Evolutionary conservation across 2,888 invertebrate genomes (phyloP).

Genomic region (Drosophila formosana): DNA sequence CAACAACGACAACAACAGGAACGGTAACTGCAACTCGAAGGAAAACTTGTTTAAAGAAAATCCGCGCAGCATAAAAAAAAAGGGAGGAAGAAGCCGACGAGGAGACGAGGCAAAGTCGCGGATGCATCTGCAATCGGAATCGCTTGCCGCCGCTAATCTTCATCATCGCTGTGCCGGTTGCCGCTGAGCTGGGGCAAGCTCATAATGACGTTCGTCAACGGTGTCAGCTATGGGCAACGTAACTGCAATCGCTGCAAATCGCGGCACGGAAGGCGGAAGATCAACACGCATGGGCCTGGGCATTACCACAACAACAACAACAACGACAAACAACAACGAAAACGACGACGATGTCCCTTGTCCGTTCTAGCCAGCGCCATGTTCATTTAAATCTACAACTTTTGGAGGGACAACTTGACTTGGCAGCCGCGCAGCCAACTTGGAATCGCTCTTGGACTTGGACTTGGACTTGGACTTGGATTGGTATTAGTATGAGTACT

Average conservation of each 20-base stretch:
- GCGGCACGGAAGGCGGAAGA: slow-evolving; percentile 53
- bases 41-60: slow-evolving; percentile 60
- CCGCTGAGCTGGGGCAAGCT: slow-evolving; percentile 23
- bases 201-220: slow-evolving; percentile 78
- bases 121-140: slow-evolving; percentile 80
- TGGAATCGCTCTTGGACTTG: slow-evolving; percentile 54
- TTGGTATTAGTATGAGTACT: slow-evolving; percentile 22
- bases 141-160: slow-evolving; percentile 71
- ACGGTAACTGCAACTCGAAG: slow-evolving; percentile 36
- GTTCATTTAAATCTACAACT: slow-evolving; percentile 82
- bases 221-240: slow-evolving; percentile 78
- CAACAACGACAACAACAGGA: slow-evolving; percentile 21
- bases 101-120: slow-evolving; percentile 38
- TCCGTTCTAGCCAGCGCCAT: slow-evolving; percentile 67
- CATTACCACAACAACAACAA: slow-evolving; percentile 35
- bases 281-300: slow-evolving; percentile 72
- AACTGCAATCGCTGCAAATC: slow-evolving; percentile 57
- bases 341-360: slow-evolving; percentile 25
- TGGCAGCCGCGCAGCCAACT: slow-evolving; percentile 33
- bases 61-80: slow-evolving; percentile 19
- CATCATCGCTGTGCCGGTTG: slow-evolving; percentile 55
- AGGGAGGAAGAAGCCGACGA: slow-evolving; percentile 2
- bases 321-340: background rate
- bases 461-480: slow-evolving; percentile 39
- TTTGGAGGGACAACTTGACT: slow-evolving; percentile 82